Base-by-base conservation (phyloP, 2,797 vertebrate species). In the Bradypodion ventrale region DNA sequence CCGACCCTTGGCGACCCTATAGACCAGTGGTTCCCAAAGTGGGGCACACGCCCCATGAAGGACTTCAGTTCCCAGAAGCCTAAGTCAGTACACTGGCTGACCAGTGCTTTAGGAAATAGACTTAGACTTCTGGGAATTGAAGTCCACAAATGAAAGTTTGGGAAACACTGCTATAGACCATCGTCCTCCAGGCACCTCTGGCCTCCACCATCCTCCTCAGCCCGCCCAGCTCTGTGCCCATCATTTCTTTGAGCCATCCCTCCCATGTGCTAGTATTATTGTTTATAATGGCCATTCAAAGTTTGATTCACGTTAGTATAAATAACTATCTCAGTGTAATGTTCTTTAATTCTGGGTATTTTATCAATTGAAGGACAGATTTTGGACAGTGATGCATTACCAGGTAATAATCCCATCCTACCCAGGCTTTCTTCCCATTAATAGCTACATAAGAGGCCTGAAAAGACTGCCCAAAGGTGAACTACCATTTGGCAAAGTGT, bases 321-420 rank as follows among this genome's bases (percentile, higher is more conserved):
- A 76, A 60, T 25, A 42, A 35, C 5, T 42, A 63, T 37, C 62
- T 63, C 66, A 16, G 21, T 44, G 16, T 66, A 66, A 52, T 63
- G 44, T 12, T 75, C 62, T 83, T 83, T 60, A 65, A 52, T 52
- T 37, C 44, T 52, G 15, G 15, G 8, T 19, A 60, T 35, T 75
- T 81, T 32, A 29, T 81, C 37, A 60, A n/a, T 37, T 82, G 69
- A 63, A 63, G 59, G 56, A 56, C 62, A 40, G 69, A 62, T 83
- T 68, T 62, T 56, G n/a, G 35, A 16, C 35, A 40, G 46, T 5
- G 62, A 44, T 42, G 29, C 32, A 49, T 75, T 49, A n/a, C n/a
- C n/a, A n/a, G n/a, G n/a, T n/a, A n/a, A 83, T 75, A 83, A 83
- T 75, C 62, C 74, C 81, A 75, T 83, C 81, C 81, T 46, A 76